Conservation (phyloP, 2,888 invertebrate species). For the Drosophila picticornis region DNA sequence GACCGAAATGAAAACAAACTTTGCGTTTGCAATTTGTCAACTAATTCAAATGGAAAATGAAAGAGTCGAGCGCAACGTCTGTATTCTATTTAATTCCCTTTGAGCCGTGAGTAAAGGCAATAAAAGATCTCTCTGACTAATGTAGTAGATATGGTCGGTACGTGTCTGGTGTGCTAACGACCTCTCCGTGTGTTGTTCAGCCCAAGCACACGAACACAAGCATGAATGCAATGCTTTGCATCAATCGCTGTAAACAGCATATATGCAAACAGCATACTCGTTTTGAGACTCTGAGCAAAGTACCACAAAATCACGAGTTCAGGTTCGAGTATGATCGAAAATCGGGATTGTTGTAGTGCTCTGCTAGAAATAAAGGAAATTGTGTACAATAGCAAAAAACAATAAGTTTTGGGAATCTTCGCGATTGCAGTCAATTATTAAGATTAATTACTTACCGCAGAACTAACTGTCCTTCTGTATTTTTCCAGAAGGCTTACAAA, state of each 20-base stretch:
- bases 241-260: no score
- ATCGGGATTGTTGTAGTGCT: neutral
- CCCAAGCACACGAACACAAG: neutral
- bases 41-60: neutral
- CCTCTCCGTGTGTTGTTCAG: neutral
- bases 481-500: constrained; percentile 51
- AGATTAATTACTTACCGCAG: constrained; percentile 29
- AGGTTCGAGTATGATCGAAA: neutral
- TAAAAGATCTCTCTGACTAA: neutral
- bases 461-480: constrained; percentile 36
- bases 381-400: neutral
- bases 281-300: neutral
- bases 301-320: neutral
- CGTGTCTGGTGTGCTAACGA: neutral
- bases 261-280: neutral
- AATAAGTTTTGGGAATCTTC: neutral
- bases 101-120: neutral
- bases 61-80: neutral
- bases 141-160: neutral
- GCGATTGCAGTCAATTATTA: neutral
- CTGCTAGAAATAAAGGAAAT: neutral
- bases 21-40: neutral
- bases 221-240: no score
- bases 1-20: neutral
- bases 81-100: neutral